Evolutionary conservation across 2,888 invertebrate species (phyloP).

Genomic region (Monoplex corrugatus): DNA sequence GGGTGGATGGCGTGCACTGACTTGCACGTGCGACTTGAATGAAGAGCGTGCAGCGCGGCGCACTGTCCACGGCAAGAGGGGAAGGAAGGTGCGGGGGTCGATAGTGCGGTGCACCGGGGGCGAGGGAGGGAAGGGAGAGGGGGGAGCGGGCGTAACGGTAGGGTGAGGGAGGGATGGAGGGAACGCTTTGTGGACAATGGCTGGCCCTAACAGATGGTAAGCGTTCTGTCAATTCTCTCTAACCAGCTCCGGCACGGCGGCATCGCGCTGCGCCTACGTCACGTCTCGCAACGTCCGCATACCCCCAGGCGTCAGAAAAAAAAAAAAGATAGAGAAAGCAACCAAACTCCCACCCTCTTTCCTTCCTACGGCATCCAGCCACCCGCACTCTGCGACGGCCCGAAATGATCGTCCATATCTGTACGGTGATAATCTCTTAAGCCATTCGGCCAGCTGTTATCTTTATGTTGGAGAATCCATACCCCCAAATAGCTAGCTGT

Average conservation of each 20-base stretch:
- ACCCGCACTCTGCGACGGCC: no score
- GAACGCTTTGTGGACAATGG: background rate
- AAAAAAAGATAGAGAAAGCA: background rate
- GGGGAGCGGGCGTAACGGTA: background rate
- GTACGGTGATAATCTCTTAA: no score
- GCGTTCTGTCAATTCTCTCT: constrained; percentile 25
- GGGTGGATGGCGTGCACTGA: background rate
- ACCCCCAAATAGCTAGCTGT: no score
- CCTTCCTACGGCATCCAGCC: no score
- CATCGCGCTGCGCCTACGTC: background rate
- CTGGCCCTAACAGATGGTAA: constrained; percentile 28
- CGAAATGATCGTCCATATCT: no score
- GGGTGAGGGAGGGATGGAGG: background rate
- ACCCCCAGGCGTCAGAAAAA: background rate
- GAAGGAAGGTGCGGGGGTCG: constrained; percentile 30
- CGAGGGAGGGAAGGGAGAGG: background rate
- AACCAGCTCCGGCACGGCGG: background rate
- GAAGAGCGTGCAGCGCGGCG: background rate
- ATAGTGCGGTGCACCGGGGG: background rate
- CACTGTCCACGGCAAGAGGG: constrained; percentile 11
- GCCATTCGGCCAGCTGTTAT: no score
- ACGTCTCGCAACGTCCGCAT: constrained; percentile 20
- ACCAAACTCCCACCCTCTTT: no score
- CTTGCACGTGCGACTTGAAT: constrained; percentile 10
- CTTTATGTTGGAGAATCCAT: no score